These are phyloP conservation scores for Autographa gamma DNA, from an alignment of 2,888 invertebrate genomes.

Conservation along the genomic window DNA sequence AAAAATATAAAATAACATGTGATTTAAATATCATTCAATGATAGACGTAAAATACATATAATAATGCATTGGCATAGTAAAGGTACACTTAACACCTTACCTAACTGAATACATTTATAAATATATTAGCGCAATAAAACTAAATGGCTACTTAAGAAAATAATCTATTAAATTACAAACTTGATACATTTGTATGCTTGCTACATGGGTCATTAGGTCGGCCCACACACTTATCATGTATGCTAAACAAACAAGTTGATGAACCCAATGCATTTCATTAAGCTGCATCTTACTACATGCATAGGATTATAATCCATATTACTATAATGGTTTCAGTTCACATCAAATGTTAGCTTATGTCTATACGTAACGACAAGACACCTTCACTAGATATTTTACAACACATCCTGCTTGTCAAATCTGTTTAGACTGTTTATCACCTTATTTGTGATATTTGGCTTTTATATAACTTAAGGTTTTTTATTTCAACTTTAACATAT, in stretches of 20 bases:
- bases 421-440: not conserved
- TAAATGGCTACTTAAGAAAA: not conserved
- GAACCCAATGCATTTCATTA: slow-evolving; percentile 36
- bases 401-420: not conserved
- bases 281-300: not conserved
- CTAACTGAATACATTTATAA: not conserved
- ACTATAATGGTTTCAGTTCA: not conserved
- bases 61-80: too few species aligned
- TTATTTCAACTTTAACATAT: too few species aligned
- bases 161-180: slow-evolving; percentile 1
- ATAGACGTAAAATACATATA: too few species aligned
- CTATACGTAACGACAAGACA: not conserved
- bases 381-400: not conserved
- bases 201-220: slow-evolving; percentile 16
- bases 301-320: not conserved
- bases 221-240: slow-evolving; percentile 17
- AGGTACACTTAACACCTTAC: not conserved
- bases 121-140: slow-evolving; percentile 1
- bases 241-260: slow-evolving; percentile 16
- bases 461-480: too few species aligned
- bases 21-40: too few species aligned
- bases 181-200: slow-evolving; percentile 30
- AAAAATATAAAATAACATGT: too few species aligned
- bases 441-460: not conserved
- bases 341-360: not conserved